phyloP scores from a whole-genome alignment of 2,888 invertebrate species.

The Allophyes oxyacanthae region DNA sequence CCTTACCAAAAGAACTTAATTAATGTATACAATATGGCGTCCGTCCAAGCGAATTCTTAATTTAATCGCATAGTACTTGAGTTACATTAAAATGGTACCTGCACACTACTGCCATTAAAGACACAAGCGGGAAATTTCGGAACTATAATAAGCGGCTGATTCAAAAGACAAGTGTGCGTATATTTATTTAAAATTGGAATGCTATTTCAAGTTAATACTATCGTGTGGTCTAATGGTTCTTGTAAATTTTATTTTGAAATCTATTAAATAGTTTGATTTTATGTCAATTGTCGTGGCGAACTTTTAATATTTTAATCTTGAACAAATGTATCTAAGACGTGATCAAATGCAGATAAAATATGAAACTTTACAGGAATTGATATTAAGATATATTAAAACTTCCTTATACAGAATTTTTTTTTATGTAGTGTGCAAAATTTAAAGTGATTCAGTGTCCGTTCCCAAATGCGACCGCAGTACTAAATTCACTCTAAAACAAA shows the following conservation, averaged over 20 bases:
- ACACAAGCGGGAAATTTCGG: constrained; percentile 10
- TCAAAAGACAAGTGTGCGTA: constrained; percentile 31
- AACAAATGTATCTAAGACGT: constrained; percentile 10
- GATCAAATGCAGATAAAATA: not conserved
- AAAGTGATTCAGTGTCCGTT: too few relatives aligned
- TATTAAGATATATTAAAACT: not conserved
- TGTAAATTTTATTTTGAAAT: too few relatives aligned
- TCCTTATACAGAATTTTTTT: too few relatives aligned
- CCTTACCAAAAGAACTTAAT: too few relatives aligned
- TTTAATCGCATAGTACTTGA: too few relatives aligned
- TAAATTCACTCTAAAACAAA: too few relatives aligned
- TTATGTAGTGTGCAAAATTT: too few relatives aligned
- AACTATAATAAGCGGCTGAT: constrained; percentile 37
- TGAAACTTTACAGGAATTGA: constrained; percentile 27
- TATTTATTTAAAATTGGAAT: constrained; percentile 28
- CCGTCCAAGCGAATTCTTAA: too few relatives aligned
- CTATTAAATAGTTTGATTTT: too few relatives aligned
- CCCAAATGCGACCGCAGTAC: too few relatives aligned
- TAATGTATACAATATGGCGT: too few relatives aligned
- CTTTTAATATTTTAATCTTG: constrained; percentile 6
- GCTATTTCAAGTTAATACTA: constrained; percentile 17
- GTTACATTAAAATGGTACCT: not conserved
- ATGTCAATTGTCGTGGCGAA: too few relatives aligned
- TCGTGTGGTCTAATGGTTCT: constrained; percentile 9
- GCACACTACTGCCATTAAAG: constrained; percentile 22